Percentiles rank a stretch among this genome's conserved stretches.
These are phyloP conservation scores for Eumerus sabulonum DNA, from an alignment of 2,888 invertebrate species.

Conservation along the genomic window DNA sequence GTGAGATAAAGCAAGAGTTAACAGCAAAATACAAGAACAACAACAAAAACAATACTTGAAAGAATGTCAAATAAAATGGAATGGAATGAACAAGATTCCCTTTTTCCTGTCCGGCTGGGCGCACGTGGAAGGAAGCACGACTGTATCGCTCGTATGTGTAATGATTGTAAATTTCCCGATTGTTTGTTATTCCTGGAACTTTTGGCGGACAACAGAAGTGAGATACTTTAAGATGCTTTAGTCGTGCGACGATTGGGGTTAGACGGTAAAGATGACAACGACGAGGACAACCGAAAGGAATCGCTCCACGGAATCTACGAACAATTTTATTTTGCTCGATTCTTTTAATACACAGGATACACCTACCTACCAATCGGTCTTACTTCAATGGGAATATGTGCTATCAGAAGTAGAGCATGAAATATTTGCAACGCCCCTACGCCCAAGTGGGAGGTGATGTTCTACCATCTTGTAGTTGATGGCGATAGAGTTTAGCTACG, in stretches of 20 bases:
- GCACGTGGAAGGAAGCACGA: too few relatives aligned
- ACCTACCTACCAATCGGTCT: slow-evolving; percentile 42
- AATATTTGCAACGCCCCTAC: slow-evolving; percentile 45
- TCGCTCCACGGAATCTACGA: slow-evolving; percentile 42
- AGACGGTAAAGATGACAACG: slow-evolving; percentile 7
- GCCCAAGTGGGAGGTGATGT: slow-evolving; percentile 7
- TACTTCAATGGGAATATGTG: slow-evolving; percentile 58
- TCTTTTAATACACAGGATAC: slow-evolving; percentile 47
- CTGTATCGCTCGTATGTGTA: slow-evolving; percentile 10
- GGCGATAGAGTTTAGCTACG: background rate
- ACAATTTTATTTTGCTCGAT: slow-evolving; percentile 46
- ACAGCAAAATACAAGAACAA: slow-evolving; percentile 26
- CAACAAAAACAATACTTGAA: slow-evolving; percentile 23
- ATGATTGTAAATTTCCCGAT: slow-evolving; percentile 54
- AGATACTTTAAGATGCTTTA: slow-evolving; percentile 54
- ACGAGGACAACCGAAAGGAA: slow-evolving; percentile 63
- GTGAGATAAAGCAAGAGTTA: slow-evolving; percentile 23
- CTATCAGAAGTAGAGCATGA: slow-evolving; percentile 53
- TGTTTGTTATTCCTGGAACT: slow-evolving; percentile 41
- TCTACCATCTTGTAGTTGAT: slow-evolving; percentile 37
- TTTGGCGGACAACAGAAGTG: slow-evolving; percentile 49
- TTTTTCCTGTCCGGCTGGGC: background rate
- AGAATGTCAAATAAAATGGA: slow-evolving; percentile 56
- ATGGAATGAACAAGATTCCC: slow-evolving; percentile 35
- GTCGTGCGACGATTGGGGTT: slow-evolving; percentile 15